Base-by-base conservation (phyloP, 2,888 invertebrate species). In the Lissocephala sabroskyi region DNA sequence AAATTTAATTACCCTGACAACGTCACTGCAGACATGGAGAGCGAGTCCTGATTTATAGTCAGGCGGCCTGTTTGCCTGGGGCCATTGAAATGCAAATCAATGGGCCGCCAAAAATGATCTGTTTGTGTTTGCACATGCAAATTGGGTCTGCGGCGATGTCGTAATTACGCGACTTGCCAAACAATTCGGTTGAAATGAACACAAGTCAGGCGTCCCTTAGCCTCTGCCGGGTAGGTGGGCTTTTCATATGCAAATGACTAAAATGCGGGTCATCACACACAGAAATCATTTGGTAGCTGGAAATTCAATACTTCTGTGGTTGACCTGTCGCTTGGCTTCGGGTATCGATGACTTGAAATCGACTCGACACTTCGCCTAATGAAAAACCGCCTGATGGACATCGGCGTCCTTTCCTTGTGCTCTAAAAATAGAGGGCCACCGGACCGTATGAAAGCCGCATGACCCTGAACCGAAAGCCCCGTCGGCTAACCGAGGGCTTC, bases 1-100 rank as follows among this genome's bases (percentile, higher is more conserved):
- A 59, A 68, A 77, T 68, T 68, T 50, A 77, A 74, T 77, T 65
- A 70, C 47, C 74, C 52, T 48, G 77, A 77, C 75, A 74, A 70
- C 53, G 65, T 77, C 74, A 77, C 74, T 68, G 74, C 45, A n/a
- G n/a, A n/a, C n/a, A n/a, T n/a, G n/a, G 49, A 13, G 39, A 18
- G 28, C 50, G 30, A 36, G 28, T 37, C 13, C 35, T 61, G 74
- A 73, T 68, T 76, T 65, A 65, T 45, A 37, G 41, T 11, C 35
- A 17, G 6, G 17, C 17, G n/a, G 23, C 10, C n/a, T 23, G 14
- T 10, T 32, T 11, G 5, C 30, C 7, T 26, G 10, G 5, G 11
- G 47, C 36, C 59, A 76, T 53, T 54, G 53, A 57, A 74, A 74
- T 77, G 74, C 54, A 70, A 66, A 65, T 75, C 44, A 43, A 58